phyloP scores from a whole-genome alignment of 2,113 vertebrate genomes.

The Asarcornis scutulata region DNA sequence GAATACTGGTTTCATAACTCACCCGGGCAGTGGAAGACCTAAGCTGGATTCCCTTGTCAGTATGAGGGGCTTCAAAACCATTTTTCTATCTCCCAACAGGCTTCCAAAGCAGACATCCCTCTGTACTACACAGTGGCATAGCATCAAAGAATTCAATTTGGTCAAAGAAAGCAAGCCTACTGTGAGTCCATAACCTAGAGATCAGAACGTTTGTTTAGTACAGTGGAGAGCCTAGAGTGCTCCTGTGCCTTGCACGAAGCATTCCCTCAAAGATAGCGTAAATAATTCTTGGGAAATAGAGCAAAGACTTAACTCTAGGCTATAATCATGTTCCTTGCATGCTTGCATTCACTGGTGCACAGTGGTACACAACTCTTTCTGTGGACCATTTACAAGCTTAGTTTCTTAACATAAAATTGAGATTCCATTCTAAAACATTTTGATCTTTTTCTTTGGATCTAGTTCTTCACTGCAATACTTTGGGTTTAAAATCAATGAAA shows the following conservation, averaged over 20 bases:
- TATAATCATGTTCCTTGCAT: neutral
- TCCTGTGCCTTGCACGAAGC: neutral
- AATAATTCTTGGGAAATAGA: slow-evolving; percentile 1
- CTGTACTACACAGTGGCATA: neutral
- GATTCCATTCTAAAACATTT: neutral
- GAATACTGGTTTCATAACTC: neutral
- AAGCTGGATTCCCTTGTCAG: neutral
- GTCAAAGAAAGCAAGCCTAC: neutral
- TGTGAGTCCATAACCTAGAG: neutral
- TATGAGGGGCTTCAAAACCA: neutral
- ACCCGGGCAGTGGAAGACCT: neutral
- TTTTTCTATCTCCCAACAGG: neutral
- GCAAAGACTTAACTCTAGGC: neutral
- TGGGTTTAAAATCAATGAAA: neutral
- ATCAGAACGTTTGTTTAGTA: neutral
- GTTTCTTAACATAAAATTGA: neutral
- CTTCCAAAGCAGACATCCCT: neutral
- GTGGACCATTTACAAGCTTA: neutral
- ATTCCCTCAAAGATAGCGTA: neutral
- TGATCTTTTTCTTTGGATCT: neutral
- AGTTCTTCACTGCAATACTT: neutral
- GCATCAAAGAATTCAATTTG: neutral
- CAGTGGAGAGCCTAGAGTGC: neutral
- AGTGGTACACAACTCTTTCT: neutral
- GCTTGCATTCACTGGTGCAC: neutral